Percentiles rank a stretch among this genome's conserved stretches.
Evolutionary conservation across 2,113 vertebrate genomes (phyloP).

Genomic region (Sebastes fasciatus): DNA sequence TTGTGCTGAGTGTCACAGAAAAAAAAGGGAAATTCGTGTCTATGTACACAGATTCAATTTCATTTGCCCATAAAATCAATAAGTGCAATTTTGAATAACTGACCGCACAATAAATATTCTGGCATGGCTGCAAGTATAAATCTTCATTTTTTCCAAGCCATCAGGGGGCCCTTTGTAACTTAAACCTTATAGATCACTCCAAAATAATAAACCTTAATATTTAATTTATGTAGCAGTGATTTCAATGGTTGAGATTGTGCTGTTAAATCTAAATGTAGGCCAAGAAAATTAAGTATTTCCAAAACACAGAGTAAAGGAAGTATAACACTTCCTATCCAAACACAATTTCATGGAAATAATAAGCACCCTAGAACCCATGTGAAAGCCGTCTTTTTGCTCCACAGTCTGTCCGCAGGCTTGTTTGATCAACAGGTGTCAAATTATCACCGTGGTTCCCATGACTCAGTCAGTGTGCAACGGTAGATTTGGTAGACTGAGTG

Average conservation of each 20-base stretch:
- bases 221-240: too few relatives aligned
- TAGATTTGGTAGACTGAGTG: conserved; percentile 61
- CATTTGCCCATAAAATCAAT: not conserved
- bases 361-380: not conserved
- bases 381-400: conserved; percentile 24
- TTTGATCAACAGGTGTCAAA: conserved; percentile 80
- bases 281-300: not conserved
- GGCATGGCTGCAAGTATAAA: too few relatives aligned
- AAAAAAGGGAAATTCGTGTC: too few relatives aligned
- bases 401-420: conserved; percentile 60
- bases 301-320: not conserved
- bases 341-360: conserved; percentile 16
- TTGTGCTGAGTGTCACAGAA: too few relatives aligned
- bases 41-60: too few relatives aligned
- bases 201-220: not conserved
- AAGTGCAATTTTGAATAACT: too few relatives aligned
- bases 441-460: conserved; percentile 70
- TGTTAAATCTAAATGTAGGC: conserved; percentile 8
- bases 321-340: not conserved
- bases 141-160: not conserved
- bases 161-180: not conserved
- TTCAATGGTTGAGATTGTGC: not conserved
- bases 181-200: not conserved
- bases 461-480: conserved; percentile 54
- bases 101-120: too few relatives aligned